Percentiles rank a stretch among this genome's conserved stretches.
Conservation (phyloP, 2,797 vertebrate species). For the Mareca penelope region DNA sequence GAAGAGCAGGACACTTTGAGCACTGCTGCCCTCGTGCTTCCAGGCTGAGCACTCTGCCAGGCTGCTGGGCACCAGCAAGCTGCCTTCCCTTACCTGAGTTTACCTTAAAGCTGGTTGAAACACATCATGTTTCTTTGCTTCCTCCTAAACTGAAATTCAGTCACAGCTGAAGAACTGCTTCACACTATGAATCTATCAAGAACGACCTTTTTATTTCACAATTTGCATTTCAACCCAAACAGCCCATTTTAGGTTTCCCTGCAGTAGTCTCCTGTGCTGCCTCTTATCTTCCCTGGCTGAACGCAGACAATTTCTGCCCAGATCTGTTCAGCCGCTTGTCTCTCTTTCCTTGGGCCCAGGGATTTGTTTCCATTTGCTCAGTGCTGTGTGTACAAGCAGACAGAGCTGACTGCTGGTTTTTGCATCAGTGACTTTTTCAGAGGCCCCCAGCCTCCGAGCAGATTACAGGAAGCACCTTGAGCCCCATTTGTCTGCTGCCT, state of each 20-base stretch:
- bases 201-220: not conserved
- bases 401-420: conserved; percentile 32
- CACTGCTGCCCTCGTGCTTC: not conserved
- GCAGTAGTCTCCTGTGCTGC: not conserved
- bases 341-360: not conserved
- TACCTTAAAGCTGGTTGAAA: not conserved
- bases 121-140: not conserved
- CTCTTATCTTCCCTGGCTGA: not conserved
- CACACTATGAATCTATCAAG: not conserved
- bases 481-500: conserved; percentile 13
- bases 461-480: conserved; percentile 42
- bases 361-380: not conserved
- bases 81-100: not conserved
- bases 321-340: conserved; percentile 3
- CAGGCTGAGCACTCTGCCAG: not conserved
- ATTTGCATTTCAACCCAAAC: not conserved
- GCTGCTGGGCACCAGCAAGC: not conserved
- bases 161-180: not conserved
- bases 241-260: not conserved
- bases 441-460: conserved; percentile 10
- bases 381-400: not conserved
- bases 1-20: not conserved
- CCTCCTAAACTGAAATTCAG: not conserved
- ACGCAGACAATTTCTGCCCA: not conserved
- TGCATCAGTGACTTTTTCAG: conserved; percentile 38